These are phyloP conservation scores for Phoebastria nigripes DNA, from an alignment of 2,797 vertebrate species.

Conservation along the genomic window DNA sequence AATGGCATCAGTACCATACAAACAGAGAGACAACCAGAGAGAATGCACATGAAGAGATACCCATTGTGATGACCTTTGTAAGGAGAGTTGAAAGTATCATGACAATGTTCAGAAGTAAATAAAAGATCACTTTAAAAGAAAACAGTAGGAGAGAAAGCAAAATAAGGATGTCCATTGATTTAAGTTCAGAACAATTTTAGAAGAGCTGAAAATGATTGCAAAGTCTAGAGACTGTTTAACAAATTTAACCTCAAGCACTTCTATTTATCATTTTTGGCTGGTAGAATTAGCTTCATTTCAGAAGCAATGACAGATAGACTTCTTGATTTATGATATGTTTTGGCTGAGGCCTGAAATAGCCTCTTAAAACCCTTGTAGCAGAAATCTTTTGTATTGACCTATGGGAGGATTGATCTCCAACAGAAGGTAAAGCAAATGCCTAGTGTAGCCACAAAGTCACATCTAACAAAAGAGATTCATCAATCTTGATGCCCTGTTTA, in stretches of 20 bases:
- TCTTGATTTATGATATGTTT: constrained; percentile 55
- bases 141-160: neutral
- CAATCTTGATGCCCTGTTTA: neutral
- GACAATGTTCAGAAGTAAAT: neutral
- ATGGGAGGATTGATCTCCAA: neutral
- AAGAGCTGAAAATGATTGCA: neutral
- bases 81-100: neutral
- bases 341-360: constrained; percentile 6
- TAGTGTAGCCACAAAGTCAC: neutral
- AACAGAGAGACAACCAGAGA: neutral
- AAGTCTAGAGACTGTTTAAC: constrained; percentile 37
- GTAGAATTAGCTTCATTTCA: constrained; percentile 49
- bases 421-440: constrained; percentile 10
- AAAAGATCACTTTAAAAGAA: neutral
- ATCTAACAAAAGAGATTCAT: neutral
- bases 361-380: constrained; percentile 4
- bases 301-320: constrained; percentile 19
- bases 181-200: neutral
- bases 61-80: neutral
- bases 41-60: neutral
- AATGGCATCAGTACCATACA: neutral
- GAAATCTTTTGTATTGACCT: constrained; percentile 26
- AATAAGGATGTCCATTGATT: neutral
- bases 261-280: constrained; percentile 51
- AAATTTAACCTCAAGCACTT: constrained; percentile 45